Percentiles rank a stretch among this genome's conserved stretches.
Evolutionary conservation across 35 echinoderm and acorn worm genomes (phyloP).

Genomic region (Lytechinus pictus): DNA sequence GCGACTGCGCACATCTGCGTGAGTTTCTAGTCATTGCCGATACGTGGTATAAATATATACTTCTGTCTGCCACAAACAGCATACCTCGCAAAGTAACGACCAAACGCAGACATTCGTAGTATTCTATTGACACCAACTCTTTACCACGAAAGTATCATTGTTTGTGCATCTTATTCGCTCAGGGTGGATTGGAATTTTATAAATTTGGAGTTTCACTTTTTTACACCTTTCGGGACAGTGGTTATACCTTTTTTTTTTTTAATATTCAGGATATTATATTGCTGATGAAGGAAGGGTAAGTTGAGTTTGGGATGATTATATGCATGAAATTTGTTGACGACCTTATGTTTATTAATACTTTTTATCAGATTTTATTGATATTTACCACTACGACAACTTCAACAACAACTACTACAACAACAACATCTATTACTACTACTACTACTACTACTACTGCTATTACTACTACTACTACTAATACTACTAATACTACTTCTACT

Average conservation of each 20-base stretch:
- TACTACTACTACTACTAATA: too few relatives aligned
- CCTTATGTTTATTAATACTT: too few relatives aligned
- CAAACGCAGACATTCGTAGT: neutral
- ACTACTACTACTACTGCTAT: too few relatives aligned
- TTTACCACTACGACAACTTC: too few relatives aligned
- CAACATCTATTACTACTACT: too few relatives aligned
- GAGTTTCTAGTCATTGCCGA: neutral
- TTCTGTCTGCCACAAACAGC: neutral
- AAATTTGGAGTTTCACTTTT: neutral
- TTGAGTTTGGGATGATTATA: neutral
- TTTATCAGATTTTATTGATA: too few relatives aligned
- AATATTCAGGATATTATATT: neutral
- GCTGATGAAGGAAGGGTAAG: neutral
- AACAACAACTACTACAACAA: too few relatives aligned
- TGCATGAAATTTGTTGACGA: neutral
- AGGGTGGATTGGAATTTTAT: neutral
- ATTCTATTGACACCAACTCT: neutral
- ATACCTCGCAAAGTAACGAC: neutral
- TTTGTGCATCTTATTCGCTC: neutral
- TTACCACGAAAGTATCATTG: neutral
- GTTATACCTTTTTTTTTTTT: neutral
- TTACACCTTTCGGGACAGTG: neutral
- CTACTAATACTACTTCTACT: too few relatives aligned
- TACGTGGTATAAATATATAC: neutral
- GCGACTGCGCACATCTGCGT: neutral